phyloP scores from a whole-genome alignment of 2,113 vertebrate species.

The Trogon surrucura region DNA sequence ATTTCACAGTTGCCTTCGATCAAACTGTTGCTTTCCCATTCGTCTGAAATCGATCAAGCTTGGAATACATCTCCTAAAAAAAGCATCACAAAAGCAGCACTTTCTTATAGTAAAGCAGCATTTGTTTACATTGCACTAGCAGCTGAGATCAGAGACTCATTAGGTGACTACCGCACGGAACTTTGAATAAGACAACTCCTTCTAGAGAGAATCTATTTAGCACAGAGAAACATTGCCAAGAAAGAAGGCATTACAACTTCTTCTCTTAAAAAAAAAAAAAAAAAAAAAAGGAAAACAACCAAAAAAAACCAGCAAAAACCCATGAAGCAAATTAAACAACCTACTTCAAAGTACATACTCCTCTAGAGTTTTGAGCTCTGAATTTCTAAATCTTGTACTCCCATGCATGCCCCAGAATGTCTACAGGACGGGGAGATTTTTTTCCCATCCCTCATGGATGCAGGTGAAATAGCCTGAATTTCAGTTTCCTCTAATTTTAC shows the following conservation, averaged over 20 bases:
- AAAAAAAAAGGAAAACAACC: too few relatives aligned
- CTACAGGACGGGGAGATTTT: neutral
- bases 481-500: neutral
- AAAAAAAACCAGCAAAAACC: too few relatives aligned
- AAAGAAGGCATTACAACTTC: neutral
- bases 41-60: neutral
- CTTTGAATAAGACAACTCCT: neutral
- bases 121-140: neutral
- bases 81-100: neutral
- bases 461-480: neutral
- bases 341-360: neutral
- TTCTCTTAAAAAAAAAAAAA: neutral
- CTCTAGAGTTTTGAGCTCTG: neutral
- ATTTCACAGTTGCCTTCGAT: neutral
- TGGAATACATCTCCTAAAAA: neutral
- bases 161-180: neutral
- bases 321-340: neutral
- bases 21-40: neutral
- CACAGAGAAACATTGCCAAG: neutral
- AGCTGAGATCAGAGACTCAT: neutral
- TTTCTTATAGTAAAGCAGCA: neutral
- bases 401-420: fast-evolving
- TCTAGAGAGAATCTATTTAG: neutral
- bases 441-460: neutral
- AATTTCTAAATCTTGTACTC: neutral